These are phyloP conservation scores for Sipunculus nudus DNA, from an alignment of 2,888 invertebrate species.

Conservation along the genomic window DNA sequence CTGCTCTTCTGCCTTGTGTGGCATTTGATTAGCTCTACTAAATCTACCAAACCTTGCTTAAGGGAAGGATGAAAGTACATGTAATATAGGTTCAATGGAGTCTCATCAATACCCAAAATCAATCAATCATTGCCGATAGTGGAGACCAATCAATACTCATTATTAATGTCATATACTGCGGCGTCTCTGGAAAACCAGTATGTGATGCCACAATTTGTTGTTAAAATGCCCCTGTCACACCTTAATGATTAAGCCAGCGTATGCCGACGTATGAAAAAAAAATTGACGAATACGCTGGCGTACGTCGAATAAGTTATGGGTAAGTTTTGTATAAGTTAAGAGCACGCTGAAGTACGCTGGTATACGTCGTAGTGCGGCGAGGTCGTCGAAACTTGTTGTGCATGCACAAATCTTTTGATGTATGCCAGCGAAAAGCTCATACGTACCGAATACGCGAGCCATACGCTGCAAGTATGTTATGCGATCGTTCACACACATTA, in stretches of 20 bases:
- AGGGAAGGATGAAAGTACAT: too few relatives aligned
- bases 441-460: constrained; percentile 1
- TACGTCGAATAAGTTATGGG: constrained; percentile 12
- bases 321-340: constrained; percentile 4
- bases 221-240: background rate
- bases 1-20: too few relatives aligned
- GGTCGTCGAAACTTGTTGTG: constrained; percentile 5
- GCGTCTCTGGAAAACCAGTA: too few relatives aligned
- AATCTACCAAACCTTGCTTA: too few relatives aligned
- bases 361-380: constrained; percentile 3
- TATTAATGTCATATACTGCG: too few relatives aligned
- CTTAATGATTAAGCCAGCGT: too few relatives aligned
- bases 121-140: too few relatives aligned
- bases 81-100: too few relatives aligned
- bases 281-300: constrained; percentile 8
- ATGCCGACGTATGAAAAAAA: constrained; percentile 2
- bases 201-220: too few relatives aligned
- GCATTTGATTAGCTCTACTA: too few relatives aligned
- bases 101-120: too few relatives aligned
- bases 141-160: too few relatives aligned
- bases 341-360: background rate
- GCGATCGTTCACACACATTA: background rate
- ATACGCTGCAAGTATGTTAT: background rate
- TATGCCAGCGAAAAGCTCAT: constrained; percentile 12
- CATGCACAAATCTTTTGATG: constrained; percentile 9